These are phyloP conservation scores for Scelioninae gen. 2 DNA, from an alignment of 2,888 invertebrate species.

Conservation along the genomic window DNA sequence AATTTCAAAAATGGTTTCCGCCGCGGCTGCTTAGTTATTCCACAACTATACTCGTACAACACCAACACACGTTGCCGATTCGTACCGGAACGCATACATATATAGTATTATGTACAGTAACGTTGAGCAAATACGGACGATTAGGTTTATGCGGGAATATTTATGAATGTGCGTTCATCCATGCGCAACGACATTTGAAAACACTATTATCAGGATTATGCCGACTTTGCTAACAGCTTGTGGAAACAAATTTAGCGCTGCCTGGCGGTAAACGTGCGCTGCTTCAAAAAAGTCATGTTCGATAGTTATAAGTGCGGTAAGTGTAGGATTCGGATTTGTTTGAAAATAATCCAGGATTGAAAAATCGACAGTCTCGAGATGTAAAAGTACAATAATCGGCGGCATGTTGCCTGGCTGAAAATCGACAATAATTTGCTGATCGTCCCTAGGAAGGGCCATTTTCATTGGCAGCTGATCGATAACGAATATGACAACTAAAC, in stretches of 20 bases:
- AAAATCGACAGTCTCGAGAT: too few relatives aligned
- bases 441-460: too few relatives aligned
- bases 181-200: conserved; percentile 57
- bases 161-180: conserved; percentile 59
- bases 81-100: conserved; percentile 57
- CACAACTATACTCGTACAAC: conserved; percentile 59
- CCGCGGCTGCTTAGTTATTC: conserved; percentile 59
- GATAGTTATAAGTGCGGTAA: too few relatives aligned
- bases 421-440: too few relatives aligned
- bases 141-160: conserved; percentile 60
- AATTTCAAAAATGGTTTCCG: conserved; percentile 67
- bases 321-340: too few relatives aligned
- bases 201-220: conserved; percentile 54
- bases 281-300: too few relatives aligned
- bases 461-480: too few relatives aligned
- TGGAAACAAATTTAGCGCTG: conserved; percentile 35
- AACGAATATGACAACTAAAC: too few relatives aligned
- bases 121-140: conserved; percentile 58
- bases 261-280: too few relatives aligned
- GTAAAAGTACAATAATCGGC: too few relatives aligned
- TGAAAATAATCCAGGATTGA: too few relatives aligned
- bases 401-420: too few relatives aligned
- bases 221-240: conserved; percentile 45
- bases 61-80: conserved; percentile 60
- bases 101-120: conserved; percentile 55